These are phyloP conservation scores for Synodontis membranacea DNA, from an alignment of 2,113 vertebrate genomes.

Conservation along the genomic window DNA sequence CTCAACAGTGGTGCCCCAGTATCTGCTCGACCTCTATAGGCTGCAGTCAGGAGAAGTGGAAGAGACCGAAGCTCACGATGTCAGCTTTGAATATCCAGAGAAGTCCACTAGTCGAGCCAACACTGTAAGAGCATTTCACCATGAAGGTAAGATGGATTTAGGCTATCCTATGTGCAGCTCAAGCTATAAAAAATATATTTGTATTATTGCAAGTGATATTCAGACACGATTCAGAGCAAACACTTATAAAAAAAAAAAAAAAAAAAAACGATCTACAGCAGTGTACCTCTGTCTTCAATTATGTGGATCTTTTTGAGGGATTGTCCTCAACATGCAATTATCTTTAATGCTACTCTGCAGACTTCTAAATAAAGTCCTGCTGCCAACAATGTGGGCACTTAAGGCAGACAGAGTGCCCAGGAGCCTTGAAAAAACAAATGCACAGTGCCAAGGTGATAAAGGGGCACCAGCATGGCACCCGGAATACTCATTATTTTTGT, in stretches of 20 bases:
- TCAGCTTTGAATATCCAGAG: conserved; percentile 89
- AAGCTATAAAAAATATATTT: not conserved
- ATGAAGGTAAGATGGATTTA: conserved; percentile 82
- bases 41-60: conserved; percentile 94
- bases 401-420: conserved; percentile 63
- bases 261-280: conserved; percentile 31
- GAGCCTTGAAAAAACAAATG: conserved; percentile 65
- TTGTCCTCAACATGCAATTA: conserved; percentile 77
- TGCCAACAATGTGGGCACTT: conserved; percentile 70
- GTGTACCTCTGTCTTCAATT: conserved; percentile 44
- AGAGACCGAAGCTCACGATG: conserved; percentile 78
- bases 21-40: conserved; percentile 97
- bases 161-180: not conserved
- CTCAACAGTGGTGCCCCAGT: conserved; percentile 85
- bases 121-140: conserved; percentile 98
- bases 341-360: conserved; percentile 79
- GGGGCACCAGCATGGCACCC: conserved; percentile 44
- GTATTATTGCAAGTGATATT: not conserved
- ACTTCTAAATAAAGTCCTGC: conserved; percentile 75
- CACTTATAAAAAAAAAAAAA: not conserved
- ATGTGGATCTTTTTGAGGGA: conserved; percentile 71
- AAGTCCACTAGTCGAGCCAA: conserved; percentile 92
- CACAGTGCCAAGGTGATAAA: conserved; percentile 57
- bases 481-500: conserved; percentile 46
- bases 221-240: not conserved